Evolutionary conservation across 35 echinoderm and acorn worm genomes (phyloP), one percentile per base, ranked within the genome.

Genomic region (Apostichopus californicus): DNA sequence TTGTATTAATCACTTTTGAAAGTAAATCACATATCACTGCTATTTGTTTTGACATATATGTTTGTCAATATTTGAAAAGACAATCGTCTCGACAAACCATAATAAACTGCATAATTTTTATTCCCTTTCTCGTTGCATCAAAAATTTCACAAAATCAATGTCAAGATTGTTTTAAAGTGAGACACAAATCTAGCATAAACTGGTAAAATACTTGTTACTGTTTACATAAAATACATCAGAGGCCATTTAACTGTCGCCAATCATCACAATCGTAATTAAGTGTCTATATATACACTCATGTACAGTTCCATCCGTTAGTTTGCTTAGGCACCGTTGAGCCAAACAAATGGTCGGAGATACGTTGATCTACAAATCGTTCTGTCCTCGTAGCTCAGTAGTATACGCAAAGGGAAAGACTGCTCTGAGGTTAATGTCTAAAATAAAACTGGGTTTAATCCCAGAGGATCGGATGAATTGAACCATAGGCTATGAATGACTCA

Each of bases 381-480:
- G 80, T 83, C 46, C 80, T 55, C 8, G 55, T 12, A 34, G 6
- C 55, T 83, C 12, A 68, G 5, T 68, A 68, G 10, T 13, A 13
- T 68, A 10, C 64, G 17, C 17, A 17, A 9, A 68, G 64, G 64
- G 64, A 68, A 17, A 68, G 17, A 68, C 17, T 68, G 64, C 64
- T 68, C 17, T 68, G 64, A 68, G 64, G 64, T 46, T 83, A 83
- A 56, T 83, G 55, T 83, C 54, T 83, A 52, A 83, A 55, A 83
- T 55, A 54, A 55, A 83, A 83, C 18, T 46, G 46, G 1, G 9
- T 83, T 34, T 83, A 55, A 83, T 83, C 80, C 53, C 80, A 83
- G n/a, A 52, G 80, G 80, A 83, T 83, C 18, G n/a, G 46, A 56
- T 52, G 17, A 83, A 83, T 52, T 83, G 25, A 83, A 83, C 8